phyloP scores from a whole-genome alignment of 1,140 invertebrate genomes.

The Calliopsis andreniformis region DNA sequence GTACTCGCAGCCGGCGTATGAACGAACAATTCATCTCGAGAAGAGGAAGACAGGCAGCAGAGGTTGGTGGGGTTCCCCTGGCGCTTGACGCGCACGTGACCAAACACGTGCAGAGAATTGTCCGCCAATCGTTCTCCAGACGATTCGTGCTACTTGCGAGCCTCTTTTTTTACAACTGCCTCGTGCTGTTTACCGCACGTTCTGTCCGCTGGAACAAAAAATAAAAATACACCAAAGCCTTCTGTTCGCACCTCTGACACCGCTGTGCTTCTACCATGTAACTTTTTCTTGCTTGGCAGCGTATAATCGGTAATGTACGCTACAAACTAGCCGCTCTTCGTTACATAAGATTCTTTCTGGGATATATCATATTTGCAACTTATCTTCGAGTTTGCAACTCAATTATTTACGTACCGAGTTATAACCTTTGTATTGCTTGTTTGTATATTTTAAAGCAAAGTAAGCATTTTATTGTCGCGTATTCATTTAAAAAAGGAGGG shows the following conservation, averaged over 20 bases:
- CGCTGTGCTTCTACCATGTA: too few species aligned
- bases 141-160: constrained; percentile 30
- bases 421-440: too few species aligned
- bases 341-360: too few species aligned
- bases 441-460: too few species aligned
- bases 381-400: too few species aligned
- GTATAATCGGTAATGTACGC: too few species aligned
- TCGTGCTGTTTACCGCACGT: constrained; percentile 11
- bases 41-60: constrained; percentile 29
- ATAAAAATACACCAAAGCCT: background rate
- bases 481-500: too few species aligned
- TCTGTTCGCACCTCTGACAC: background rate
- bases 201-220: background rate
- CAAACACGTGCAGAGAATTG: constrained; percentile 56
- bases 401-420: too few species aligned
- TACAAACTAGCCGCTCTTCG: too few species aligned
- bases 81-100: constrained; percentile 56
- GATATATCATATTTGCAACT: too few species aligned
- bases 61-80: constrained; percentile 46
- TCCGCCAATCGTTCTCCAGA: constrained; percentile 27
- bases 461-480: too few species aligned
- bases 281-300: too few species aligned
- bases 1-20: constrained; percentile 25
- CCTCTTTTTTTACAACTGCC: background rate
- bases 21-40: constrained; percentile 54